Percentiles rank a stretch among this genome's conserved stretches.
phyloP scores from a whole-genome alignment of 2,113 vertebrate species.

The Microtus ochrogaster region DNA sequence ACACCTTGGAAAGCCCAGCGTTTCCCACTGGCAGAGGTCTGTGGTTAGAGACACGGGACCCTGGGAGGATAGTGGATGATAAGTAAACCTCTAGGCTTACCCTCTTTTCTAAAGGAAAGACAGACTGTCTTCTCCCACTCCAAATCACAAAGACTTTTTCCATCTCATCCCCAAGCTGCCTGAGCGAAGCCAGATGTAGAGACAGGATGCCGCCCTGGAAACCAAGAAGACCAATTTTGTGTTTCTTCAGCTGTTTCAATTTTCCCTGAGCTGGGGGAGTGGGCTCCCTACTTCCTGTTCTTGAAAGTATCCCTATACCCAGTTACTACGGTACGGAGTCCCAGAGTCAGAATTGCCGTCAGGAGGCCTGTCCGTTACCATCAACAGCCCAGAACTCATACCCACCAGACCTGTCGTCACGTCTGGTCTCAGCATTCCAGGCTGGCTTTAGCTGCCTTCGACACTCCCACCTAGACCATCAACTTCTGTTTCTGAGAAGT shows the following conservation, averaged over 20 bases:
- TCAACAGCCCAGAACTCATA: neutral
- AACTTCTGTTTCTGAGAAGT: slow-evolving; percentile 44
- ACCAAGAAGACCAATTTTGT: accelerated
- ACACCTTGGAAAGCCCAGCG: neutral
- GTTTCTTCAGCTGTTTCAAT: neutral
- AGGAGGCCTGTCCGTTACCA: neutral
- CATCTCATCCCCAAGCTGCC: neutral
- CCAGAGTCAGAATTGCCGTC: neutral
- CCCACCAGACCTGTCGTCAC: neutral
- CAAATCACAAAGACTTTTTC: neutral
- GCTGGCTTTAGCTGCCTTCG: neutral
- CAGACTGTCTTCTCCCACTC: neutral
- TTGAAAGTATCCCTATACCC: neutral
- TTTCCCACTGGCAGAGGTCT: neutral
- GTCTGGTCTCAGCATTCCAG: neutral
- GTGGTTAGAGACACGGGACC: neutral
- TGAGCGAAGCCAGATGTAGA: neutral
- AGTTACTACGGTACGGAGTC: neutral
- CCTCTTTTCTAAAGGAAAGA: neutral
- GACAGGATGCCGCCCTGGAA: accelerated
- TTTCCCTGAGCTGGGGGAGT: neutral
- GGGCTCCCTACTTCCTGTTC: neutral
- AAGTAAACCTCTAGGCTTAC: neutral
- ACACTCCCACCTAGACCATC: neutral
- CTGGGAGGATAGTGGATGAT: accelerated